Conservation (phyloP, 2,113 vertebrate species). For the Tetrax tetrax region DNA sequence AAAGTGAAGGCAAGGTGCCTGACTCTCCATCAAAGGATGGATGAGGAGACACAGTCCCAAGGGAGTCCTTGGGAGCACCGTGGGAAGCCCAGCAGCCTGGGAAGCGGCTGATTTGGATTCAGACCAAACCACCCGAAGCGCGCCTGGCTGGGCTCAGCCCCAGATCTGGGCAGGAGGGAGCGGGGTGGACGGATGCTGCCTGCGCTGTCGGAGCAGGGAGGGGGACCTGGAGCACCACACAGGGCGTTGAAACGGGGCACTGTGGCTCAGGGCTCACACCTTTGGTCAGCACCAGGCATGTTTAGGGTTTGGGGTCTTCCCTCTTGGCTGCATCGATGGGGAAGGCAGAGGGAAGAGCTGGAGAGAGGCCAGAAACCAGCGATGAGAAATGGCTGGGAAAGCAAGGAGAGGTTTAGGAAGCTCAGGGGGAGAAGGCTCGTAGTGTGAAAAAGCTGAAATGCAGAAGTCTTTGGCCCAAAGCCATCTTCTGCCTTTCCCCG, state of each 20-base stretch:
- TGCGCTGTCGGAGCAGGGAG: accelerated
- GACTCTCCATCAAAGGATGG: neutral
- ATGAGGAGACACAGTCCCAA: neutral
- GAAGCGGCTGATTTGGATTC: neutral
- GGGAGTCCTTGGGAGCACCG: neutral
- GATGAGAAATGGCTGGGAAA: neutral
- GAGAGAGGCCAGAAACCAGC: neutral
- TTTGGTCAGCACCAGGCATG: neutral
- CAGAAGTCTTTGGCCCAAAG: neutral
- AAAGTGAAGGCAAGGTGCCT: constrained; percentile 59
- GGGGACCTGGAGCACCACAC: neutral
- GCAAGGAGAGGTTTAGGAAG: neutral
- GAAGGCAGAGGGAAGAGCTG: neutral
- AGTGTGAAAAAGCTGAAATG: neutral
- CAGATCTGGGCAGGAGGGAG: neutral
- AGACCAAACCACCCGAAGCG: neutral
- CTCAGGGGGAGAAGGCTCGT: neutral
- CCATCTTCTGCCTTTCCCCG: neutral
- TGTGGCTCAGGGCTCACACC: accelerated
- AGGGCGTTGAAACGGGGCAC: accelerated
- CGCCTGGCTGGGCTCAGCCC: neutral
- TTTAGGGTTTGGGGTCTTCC: neutral
- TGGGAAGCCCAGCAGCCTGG: neutral
- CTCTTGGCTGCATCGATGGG: neutral
- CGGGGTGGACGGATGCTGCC: neutral